These are phyloP conservation scores for Physella acuta DNA, from an alignment of 1,140 invertebrate species.

Conservation along the genomic window DNA sequence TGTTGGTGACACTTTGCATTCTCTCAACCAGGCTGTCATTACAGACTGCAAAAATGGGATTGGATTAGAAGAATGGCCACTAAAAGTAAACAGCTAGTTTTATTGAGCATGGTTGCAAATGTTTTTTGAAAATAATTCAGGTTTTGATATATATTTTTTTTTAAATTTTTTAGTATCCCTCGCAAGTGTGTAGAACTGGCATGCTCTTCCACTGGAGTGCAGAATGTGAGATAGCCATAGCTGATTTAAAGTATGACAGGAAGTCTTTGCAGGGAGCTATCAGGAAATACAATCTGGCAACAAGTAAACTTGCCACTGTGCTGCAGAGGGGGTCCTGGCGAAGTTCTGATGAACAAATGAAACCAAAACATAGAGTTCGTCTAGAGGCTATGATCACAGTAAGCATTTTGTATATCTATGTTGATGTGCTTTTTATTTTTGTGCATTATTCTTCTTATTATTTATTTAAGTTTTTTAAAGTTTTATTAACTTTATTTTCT, in stretches of 20 bases:
- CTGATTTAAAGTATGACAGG: slow-evolving; percentile 56
- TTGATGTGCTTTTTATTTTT: background rate
- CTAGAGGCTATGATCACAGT: slow-evolving; percentile 57
- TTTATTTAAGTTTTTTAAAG: background rate
- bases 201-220: slow-evolving; percentile 58
- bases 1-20: slow-evolving; percentile 47
- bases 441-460: background rate
- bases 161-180: slow-evolving; percentile 52
- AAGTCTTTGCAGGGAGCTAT: slow-evolving; percentile 51
- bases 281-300: slow-evolving; percentile 49
- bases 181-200: slow-evolving; percentile 56
- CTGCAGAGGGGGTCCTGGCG: slow-evolving; percentile 47
- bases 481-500: slow-evolving; percentile 22
- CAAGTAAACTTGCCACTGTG: slow-evolving; percentile 46
- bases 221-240: slow-evolving; percentile 56
- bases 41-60: slow-evolving; percentile 52
- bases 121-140: background rate
- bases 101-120: background rate
- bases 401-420: slow-evolving; percentile 21
- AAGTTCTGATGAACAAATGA: slow-evolving; percentile 52
- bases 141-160: background rate
- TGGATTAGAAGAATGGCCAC: slow-evolving; percentile 54
- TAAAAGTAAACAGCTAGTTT: slow-evolving; percentile 45
- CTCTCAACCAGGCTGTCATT: slow-evolving; percentile 45
- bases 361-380: slow-evolving; percentile 53